Percentiles rank a stretch among this genome's conserved stretches.
Evolutionary conservation across 2,113 vertebrate genomes (phyloP).

Genomic region (Rhodinocichla rosea): DNA sequence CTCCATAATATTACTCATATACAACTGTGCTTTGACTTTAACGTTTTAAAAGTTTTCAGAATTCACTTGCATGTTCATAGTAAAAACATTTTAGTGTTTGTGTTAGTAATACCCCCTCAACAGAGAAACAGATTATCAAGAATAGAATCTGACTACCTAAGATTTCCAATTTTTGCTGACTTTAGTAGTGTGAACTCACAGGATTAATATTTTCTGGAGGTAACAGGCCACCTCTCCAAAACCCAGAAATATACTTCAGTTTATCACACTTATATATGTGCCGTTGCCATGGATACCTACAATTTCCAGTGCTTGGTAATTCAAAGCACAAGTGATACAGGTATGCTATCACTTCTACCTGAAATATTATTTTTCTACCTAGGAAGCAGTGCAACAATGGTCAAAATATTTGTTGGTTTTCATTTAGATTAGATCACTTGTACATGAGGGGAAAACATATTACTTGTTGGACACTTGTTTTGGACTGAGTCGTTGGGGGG

Average conservation of each 20-base stretch:
- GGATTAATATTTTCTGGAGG: background rate
- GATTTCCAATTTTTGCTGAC: background rate
- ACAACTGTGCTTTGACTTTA: background rate
- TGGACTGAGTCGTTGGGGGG: background rate
- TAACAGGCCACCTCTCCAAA: background rate
- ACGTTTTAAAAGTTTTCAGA: background rate
- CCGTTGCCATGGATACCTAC: background rate
- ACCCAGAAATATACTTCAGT: background rate
- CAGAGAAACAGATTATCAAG: background rate
- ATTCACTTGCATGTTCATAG: background rate
- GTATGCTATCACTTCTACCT: background rate
- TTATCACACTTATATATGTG: constrained; percentile 27
- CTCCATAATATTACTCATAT: background rate
- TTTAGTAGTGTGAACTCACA: background rate
- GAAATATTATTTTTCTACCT: background rate
- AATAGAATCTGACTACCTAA: background rate
- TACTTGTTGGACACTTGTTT: background rate
- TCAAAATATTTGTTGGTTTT: background rate
- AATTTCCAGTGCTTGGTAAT: constrained; percentile 21
- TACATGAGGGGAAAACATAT: background rate
- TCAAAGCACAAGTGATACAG: constrained; percentile 9
- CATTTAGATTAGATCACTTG: background rate
- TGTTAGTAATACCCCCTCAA: background rate
- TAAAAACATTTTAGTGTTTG: background rate
- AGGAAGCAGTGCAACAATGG: background rate